These are phyloP conservation scores for Tinamus major DNA, from an alignment of 2,797 vertebrate genomes.

Conservation along the genomic window DNA sequence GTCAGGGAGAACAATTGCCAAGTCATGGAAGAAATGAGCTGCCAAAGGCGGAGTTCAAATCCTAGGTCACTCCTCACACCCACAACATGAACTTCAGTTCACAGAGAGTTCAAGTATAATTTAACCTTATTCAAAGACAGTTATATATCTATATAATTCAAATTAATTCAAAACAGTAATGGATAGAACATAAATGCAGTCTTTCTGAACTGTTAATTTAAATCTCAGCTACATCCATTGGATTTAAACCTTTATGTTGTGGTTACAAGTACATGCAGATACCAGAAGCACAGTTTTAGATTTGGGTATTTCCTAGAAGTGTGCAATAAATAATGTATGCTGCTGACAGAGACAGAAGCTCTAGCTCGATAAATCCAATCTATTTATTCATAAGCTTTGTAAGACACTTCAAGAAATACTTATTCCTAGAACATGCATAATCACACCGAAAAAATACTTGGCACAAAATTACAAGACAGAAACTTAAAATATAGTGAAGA, in stretches of 20 bases:
- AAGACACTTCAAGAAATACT: neutral
- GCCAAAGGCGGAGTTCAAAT: neutral
- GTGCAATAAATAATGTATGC: neutral
- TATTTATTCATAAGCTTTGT: neutral
- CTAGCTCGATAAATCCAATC: neutral
- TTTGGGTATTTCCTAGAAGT: neutral
- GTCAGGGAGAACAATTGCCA: neutral
- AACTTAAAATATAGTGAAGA: neutral
- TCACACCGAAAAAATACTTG: neutral
- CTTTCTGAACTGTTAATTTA: neutral
- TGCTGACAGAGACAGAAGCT: neutral
- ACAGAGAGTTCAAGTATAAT: neutral
- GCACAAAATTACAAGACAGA: neutral
- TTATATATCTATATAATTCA: no score
- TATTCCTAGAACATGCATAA: neutral
- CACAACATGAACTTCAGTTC: neutral
- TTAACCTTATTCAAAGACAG: neutral
- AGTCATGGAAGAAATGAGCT: neutral
- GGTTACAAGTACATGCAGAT: neutral
- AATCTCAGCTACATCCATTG: neutral
- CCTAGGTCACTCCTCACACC: neutral
- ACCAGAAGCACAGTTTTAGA: neutral
- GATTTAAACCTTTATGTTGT: neutral
- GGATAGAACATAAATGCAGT: neutral
- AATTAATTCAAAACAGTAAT: neutral